Percentiles rank a stretch among this genome's conserved stretches.
Evolutionary conservation across 2,797 vertebrate genomes (phyloP).

Genomic region (Halcyon smyrnensis): DNA sequence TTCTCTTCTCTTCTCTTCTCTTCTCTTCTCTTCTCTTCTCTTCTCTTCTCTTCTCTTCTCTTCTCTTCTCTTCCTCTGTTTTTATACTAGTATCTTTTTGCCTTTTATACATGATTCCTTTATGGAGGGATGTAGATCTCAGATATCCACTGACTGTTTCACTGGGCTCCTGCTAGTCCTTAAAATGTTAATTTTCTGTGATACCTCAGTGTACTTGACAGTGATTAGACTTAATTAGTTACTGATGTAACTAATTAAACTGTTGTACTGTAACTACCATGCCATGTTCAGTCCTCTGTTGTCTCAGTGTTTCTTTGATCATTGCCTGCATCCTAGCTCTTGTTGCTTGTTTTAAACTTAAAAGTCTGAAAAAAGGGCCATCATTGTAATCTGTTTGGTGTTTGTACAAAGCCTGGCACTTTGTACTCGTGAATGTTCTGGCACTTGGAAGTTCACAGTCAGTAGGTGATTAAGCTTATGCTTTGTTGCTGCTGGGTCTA

Average conservation of each 20-base stretch:
- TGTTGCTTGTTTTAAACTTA: background rate
- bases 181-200: background rate
- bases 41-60: no score
- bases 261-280: background rate
- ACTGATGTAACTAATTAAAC: background rate
- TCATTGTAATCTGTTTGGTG: background rate
- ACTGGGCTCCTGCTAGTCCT: background rate
- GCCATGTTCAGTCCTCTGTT: background rate
- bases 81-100: background rate
- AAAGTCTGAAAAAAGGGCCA: background rate
- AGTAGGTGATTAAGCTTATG: background rate
- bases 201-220: background rate
- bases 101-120: background rate
- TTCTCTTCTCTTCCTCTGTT: background rate
- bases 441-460: background rate
- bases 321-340: background rate
- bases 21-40: no score
- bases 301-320: background rate
- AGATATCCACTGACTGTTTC: background rate
- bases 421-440: background rate
- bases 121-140: background rate
- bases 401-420: background rate
- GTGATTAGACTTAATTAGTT: background rate
- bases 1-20: no score
- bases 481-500: background rate